Evolutionary conservation across 1,140 invertebrate species (phyloP).

Genomic region (Lethrus apterus): DNA sequence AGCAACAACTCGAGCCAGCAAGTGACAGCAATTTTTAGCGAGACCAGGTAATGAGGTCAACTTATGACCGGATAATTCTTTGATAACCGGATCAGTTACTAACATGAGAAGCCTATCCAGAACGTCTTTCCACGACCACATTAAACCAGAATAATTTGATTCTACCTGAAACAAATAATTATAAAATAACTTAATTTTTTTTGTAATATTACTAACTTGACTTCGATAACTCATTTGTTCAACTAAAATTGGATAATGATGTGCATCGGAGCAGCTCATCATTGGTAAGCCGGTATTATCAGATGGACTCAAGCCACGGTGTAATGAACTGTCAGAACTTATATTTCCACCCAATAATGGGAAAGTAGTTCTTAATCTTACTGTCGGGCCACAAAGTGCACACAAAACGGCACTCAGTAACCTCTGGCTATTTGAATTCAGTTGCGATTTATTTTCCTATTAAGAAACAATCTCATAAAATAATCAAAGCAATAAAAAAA

Average conservation of each 20-base stretch:
- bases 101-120: conserved; percentile 75
- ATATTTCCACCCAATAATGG: conserved; percentile 54
- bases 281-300: conserved; percentile 63
- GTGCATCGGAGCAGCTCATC: conserved; percentile 61
- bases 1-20: conserved; percentile 76
- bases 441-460: conserved; percentile 27
- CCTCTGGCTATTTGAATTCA: conserved; percentile 49
- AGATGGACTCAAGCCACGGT: conserved; percentile 55
- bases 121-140: conserved; percentile 78
- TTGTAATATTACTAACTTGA: conserved; percentile 44
- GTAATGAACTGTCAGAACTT: conserved; percentile 44
- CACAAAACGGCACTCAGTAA: conserved; percentile 74
- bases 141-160: conserved; percentile 41
- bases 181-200: background rate
- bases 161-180: conserved; percentile 43
- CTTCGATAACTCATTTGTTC: conserved; percentile 74
- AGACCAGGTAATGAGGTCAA: conserved; percentile 53
- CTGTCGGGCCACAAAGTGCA: conserved; percentile 68
- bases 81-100: conserved; percentile 63
- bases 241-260: conserved; percentile 72
- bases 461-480: conserved; percentile 15
- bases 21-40: conserved; percentile 76
- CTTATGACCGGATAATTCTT: conserved; percentile 53
- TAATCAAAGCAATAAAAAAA: background rate
- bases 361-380: conserved; percentile 71